Evolutionary conservation across 2,797 vertebrate genomes (phyloP).

Genomic region (Cossypha niveicapilla): DNA sequence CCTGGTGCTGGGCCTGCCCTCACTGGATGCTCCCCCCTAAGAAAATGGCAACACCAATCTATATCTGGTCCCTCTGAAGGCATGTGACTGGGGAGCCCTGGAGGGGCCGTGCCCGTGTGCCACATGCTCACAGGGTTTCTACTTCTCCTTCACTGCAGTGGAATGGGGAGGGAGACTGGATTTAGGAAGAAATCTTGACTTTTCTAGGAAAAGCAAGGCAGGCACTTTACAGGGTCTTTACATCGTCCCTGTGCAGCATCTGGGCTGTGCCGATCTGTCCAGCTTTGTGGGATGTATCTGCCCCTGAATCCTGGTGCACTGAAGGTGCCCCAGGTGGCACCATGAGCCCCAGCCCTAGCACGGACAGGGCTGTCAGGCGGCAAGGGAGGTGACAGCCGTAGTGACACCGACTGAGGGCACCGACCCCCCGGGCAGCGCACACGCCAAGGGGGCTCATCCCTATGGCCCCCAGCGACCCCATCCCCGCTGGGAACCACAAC

Average conservation of each 20-base stretch:
- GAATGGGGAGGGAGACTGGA: neutral
- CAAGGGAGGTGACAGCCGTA: accelerated
- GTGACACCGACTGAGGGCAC: neutral
- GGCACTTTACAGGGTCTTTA: neutral
- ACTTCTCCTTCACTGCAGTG: neutral
- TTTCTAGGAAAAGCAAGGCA: neutral
- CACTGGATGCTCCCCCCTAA: accelerated
- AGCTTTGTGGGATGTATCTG: neutral
- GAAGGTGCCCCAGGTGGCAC: neutral
- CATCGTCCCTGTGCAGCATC: accelerated
- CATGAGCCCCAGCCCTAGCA: neutral
- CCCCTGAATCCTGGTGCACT: accelerated
- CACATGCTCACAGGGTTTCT: accelerated
- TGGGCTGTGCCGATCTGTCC: accelerated
- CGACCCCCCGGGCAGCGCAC: accelerated
- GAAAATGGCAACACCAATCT: neutral
- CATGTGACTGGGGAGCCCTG: neutral
- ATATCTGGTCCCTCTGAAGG: accelerated
- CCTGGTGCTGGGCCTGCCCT: neutral
- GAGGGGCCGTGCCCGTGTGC: neutral
- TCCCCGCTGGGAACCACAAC: accelerated
- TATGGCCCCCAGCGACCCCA: accelerated
- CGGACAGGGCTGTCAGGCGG: accelerated
- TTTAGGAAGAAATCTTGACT: neutral
- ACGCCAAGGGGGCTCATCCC: neutral